Percentiles rank a stretch among this genome's conserved stretches.
Conservation (phyloP, 1,140 invertebrate genomes). For the Cotesia typhae region DNA sequence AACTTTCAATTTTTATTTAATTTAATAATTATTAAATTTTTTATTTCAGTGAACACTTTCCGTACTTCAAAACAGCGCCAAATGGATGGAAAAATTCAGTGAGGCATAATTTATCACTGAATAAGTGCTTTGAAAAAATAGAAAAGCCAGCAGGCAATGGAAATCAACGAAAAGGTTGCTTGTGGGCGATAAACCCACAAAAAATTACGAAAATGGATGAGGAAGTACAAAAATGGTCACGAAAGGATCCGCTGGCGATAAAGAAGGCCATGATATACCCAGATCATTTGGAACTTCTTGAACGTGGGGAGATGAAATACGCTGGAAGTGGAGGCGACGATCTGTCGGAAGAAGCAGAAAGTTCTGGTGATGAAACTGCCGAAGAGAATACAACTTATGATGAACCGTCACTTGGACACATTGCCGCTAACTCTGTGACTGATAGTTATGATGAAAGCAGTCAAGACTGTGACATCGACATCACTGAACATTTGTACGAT, state of each 20-base stretch:
- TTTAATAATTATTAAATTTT: constrained; percentile 12
- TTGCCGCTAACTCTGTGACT: constrained; percentile 65
- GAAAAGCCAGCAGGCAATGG: constrained; percentile 88
- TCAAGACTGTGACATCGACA: constrained; percentile 67
- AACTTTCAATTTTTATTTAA: constrained; percentile 3
- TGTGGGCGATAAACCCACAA: constrained; percentile 96
- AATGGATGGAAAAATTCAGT: constrained; percentile 99
- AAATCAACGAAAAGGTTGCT: constrained; percentile 85
- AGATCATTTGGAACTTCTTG: constrained; percentile 81
- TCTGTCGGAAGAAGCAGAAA: constrained; percentile 62
- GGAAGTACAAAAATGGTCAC: constrained; percentile 95
- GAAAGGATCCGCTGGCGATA: constrained; percentile 88
- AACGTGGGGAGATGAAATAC: constrained; percentile 87
- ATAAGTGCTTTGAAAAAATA: constrained; percentile 98
- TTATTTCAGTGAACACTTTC: constrained; percentile 90
- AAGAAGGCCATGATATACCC: constrained; percentile 91
- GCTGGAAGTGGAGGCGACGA: constrained; percentile 67
- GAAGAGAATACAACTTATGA: constrained; percentile 66
- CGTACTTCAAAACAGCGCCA: constrained; percentile 96
- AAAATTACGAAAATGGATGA: constrained; percentile 97
- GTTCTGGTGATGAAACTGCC: constrained; percentile 58
- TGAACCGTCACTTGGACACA: constrained; percentile 60
- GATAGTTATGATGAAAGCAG: constrained; percentile 69
- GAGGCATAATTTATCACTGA: constrained; percentile 92
- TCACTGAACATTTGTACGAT: constrained; percentile 65